These are phyloP conservation scores for Mythimna pallens DNA, from an alignment of 2,888 invertebrate genomes.

Conservation along the genomic window DNA sequence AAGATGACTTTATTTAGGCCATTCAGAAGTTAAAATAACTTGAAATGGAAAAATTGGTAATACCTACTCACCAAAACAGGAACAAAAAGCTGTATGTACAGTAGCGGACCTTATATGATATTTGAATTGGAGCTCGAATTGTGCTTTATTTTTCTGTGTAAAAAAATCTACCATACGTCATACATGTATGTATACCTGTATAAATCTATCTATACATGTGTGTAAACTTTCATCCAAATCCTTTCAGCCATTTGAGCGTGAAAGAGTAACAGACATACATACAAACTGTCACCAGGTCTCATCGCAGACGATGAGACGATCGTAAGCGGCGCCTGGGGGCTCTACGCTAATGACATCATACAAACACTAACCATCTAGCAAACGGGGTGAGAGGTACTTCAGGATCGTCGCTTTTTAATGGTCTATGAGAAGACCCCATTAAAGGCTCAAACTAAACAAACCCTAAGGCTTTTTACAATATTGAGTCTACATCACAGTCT, in stretches of 20 bases:
- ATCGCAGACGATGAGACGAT: constrained; percentile 7
- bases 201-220: background rate
- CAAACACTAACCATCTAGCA: constrained; percentile 18
- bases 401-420: constrained; percentile 32
- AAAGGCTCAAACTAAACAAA: constrained; percentile 23
- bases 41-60: too few species aligned
- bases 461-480: constrained; percentile 18
- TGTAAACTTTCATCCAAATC: background rate
- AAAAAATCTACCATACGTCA: background rate
- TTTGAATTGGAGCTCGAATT: too few species aligned
- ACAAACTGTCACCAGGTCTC: background rate
- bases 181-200: background rate
- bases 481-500: background rate
- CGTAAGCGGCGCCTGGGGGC: constrained; percentile 10
- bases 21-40: too few species aligned
- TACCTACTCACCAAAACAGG: too few species aligned
- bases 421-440: constrained; percentile 25
- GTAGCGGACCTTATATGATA: too few species aligned
- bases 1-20: too few species aligned
- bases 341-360: constrained; percentile 36
- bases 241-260: too few species aligned
- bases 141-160: too few species aligned
- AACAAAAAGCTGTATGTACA: too few species aligned
- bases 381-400: constrained; percentile 19
- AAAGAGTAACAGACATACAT: too few species aligned